Evolutionary conservation across 37 sponge, comb jelly and placozoan species (phyloP).

Genomic region (Geodia barretti): DNA sequence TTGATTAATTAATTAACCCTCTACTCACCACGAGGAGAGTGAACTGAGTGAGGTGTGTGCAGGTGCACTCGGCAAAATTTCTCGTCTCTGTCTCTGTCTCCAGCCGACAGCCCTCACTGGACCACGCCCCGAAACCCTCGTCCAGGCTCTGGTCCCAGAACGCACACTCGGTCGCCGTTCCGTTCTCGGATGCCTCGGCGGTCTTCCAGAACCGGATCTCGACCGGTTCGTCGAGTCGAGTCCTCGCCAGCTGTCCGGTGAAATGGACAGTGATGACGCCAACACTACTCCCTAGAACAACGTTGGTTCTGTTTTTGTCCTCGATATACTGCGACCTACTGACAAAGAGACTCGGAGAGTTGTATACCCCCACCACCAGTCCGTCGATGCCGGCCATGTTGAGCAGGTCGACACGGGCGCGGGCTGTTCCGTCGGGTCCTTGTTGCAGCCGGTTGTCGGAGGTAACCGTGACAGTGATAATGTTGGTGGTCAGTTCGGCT

Average conservation of each 20-base stretch:
- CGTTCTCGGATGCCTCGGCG: background rate
- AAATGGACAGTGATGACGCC: conserved; percentile 13
- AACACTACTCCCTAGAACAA: conserved; percentile 19
- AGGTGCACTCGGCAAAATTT: background rate
- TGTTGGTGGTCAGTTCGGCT: too few species aligned
- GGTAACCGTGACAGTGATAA: too few species aligned
- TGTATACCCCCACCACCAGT: conserved; percentile 17
- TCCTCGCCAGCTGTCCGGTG: conserved; percentile 9
- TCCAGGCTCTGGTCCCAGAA: conserved; percentile 57
- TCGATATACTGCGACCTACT: conserved; percentile 11
- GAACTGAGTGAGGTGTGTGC: background rate
- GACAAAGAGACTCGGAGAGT: conserved; percentile 14
- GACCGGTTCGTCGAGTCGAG: conserved; percentile 11
- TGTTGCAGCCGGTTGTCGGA: too few species aligned
- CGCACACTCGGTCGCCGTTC: conserved; percentile 24
- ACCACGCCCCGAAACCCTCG: conserved; percentile 52
- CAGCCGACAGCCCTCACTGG: conserved; percentile 23
- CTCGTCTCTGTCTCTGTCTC: background rate
- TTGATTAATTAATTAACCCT: too few species aligned
- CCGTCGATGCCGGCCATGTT: background rate
- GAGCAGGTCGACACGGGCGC: background rate
- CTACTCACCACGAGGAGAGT: background rate
- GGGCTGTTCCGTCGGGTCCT: too few species aligned
- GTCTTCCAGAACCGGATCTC: conserved; percentile 8
- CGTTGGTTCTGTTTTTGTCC: background rate